phyloP scores from a whole-genome alignment of 2,113 vertebrate species.

The Spilogale gracilis region DNA sequence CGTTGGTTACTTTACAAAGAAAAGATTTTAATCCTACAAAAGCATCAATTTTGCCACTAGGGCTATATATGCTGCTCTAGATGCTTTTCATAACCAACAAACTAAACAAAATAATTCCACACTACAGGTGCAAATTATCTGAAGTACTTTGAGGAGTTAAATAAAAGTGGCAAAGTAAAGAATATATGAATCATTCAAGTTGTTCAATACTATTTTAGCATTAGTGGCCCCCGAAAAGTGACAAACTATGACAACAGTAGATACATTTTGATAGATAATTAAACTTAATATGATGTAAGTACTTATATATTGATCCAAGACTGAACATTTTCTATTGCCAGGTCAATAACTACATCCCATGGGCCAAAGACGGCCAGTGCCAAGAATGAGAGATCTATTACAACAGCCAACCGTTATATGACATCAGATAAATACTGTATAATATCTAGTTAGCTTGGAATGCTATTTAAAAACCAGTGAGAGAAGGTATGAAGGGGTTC shows the following conservation, averaged over 20 bases:
- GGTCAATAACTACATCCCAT: not conserved
- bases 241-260: not conserved
- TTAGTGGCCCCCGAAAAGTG: not conserved
- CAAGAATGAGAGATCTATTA: constrained; percentile 11
- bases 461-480: not conserved
- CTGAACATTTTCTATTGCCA: not conserved
- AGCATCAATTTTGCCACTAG: not conserved
- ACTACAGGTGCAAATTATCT: not conserved
- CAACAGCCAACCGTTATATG: not conserved
- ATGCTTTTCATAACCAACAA: not conserved
- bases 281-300: constrained; percentile 38
- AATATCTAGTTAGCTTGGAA: not conserved
- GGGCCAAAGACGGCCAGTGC: not conserved
- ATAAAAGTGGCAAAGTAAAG: constrained; percentile 17
- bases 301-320: constrained; percentile 27
- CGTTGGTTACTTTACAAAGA: not conserved
- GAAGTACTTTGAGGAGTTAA: not conserved
- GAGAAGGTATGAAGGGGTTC: not conserved
- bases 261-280: constrained; percentile 23
- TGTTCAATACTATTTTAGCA: constrained; percentile 31
- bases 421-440: not conserved
- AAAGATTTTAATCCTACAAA: constrained; percentile 39
- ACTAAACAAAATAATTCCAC: constrained; percentile 28
- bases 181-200: not conserved
- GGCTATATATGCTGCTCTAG: not conserved